Conservation (phyloP, 2,888 invertebrate genomes). For the Parapristionchus giblindavisi region DNA sequence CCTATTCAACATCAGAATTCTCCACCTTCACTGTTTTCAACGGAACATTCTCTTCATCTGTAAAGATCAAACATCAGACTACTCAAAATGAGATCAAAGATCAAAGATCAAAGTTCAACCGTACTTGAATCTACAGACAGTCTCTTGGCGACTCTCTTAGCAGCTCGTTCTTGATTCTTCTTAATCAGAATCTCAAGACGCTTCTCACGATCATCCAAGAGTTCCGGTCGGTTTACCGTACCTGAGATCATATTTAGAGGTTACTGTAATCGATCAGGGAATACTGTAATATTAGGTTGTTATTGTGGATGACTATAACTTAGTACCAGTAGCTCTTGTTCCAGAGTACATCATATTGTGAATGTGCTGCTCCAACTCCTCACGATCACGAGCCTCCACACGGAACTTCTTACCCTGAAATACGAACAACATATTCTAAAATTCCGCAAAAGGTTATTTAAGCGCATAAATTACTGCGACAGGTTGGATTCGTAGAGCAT, state of each 20-base stretch:
- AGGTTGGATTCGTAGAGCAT: too few relatives aligned
- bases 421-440: background rate
- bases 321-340: background rate
- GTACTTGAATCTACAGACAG: background rate
- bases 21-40: too few relatives aligned
- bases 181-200: background rate
- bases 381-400: background rate
- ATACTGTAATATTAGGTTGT: background rate
- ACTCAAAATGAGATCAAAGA: too few relatives aligned
- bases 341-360: background rate
- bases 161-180: conserved; percentile 2
- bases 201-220: conserved; percentile 9
- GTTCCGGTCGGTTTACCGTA: background rate
- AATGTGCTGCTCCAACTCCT: conserved; percentile 3
- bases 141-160: conserved; percentile 10
- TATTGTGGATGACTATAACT: background rate
- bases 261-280: too few relatives aligned
- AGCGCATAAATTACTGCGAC: too few relatives aligned
- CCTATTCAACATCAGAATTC: too few relatives aligned
- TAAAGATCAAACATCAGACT: too few relatives aligned
- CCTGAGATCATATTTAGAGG: too few relatives aligned
- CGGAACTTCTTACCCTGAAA: conserved; percentile 28
- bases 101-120: background rate
- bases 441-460: too few relatives aligned
- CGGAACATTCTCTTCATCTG: too few relatives aligned